phyloP scores from a whole-genome alignment of 2,797 vertebrate species.

The Sebastes alutus region DNA sequence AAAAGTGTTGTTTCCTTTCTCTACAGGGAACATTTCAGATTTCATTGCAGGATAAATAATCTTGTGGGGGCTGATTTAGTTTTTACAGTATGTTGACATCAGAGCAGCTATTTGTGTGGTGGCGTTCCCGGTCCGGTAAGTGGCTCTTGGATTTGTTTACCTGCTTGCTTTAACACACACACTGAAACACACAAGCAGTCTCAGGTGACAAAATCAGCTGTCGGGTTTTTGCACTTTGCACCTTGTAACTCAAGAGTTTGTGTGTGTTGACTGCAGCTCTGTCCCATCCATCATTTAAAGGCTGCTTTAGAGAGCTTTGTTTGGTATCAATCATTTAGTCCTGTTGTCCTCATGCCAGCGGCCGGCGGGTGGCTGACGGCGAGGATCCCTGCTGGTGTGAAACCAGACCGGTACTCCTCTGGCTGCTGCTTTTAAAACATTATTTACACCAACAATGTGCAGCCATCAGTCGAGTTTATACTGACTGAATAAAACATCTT shows the following conservation, averaged over 20 bases:
- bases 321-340: slow-evolving; percentile 65
- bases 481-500: background rate
- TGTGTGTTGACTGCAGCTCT: background rate
- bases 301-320: slow-evolving; percentile 64
- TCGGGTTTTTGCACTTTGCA: slow-evolving; percentile 55
- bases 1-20: no score
- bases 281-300: slow-evolving; percentile 64
- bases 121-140: background rate
- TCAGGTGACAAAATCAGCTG: slow-evolving; percentile 59
- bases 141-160: slow-evolving; percentile 9
- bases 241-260: slow-evolving; percentile 54
- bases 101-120: background rate
- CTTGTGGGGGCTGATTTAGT: background rate
- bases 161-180: slow-evolving; percentile 13
- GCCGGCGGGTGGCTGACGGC: background rate
- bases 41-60: background rate
- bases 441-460: background rate
- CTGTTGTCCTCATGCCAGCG: slow-evolving; percentile 21
- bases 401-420: no score
- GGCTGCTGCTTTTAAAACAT: background rate
- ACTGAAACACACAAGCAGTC: slow-evolving; percentile 8
- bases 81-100: background rate
- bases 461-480: no score
- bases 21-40: background rate
- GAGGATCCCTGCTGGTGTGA: no score